Percentiles rank a stretch among this genome's conserved stretches.
Evolutionary conservation across 2,113 vertebrate species (phyloP).

Genomic region (Rhipidura dahli): DNA sequence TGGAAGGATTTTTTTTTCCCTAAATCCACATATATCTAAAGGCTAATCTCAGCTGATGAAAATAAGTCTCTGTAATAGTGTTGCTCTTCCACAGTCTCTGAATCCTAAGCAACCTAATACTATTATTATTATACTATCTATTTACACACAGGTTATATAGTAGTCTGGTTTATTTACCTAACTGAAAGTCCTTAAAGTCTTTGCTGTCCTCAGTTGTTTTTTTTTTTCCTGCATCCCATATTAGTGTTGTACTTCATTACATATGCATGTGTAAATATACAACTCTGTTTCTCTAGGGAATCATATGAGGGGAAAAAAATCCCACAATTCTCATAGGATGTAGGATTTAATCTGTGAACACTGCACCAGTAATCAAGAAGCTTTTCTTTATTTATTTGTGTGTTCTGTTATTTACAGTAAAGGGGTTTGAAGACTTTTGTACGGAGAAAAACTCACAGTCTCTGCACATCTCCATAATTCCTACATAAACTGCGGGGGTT

Average conservation of each 20-base stretch:
- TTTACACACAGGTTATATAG: background rate
- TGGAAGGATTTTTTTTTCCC: background rate
- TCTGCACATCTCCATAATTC: background rate
- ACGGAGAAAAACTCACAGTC: background rate
- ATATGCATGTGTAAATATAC: background rate
- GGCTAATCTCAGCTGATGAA: background rate
- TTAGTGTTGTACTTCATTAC: background rate
- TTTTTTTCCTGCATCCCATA: background rate
- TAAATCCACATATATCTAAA: background rate
- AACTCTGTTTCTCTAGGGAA: background rate
- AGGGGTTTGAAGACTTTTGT: background rate
- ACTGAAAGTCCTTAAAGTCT: background rate
- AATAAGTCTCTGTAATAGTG: background rate
- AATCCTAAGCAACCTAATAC: background rate
- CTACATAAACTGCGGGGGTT: rapidly evolving
- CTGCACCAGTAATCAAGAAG: background rate
- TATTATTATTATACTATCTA: too few relatives aligned
- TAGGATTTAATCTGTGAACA: background rate
- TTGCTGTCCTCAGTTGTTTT: background rate
- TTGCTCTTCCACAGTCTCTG: background rate
- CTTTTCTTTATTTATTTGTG: background rate
- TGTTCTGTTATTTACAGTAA: background rate
- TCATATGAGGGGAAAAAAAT: background rate
- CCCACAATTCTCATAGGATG: background rate
- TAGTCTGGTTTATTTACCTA: background rate